phyloP scores from a whole-genome alignment of 2,113 vertebrate genomes.

The Stegostoma tigrinum region DNA sequence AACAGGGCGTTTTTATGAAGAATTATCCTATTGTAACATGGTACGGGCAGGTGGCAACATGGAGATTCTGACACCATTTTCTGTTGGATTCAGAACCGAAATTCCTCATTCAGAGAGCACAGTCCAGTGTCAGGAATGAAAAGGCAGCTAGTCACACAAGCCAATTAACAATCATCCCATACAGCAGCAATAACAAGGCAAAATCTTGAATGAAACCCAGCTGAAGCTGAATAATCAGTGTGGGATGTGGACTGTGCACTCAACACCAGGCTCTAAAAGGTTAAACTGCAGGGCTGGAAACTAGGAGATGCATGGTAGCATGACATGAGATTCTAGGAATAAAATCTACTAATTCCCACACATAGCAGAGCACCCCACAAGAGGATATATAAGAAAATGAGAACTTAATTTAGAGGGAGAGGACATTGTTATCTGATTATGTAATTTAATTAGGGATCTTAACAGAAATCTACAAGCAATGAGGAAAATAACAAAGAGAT shows the following conservation, averaged over 20 bases:
- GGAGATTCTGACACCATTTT: not conserved
- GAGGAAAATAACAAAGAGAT: not conserved
- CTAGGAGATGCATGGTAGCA: not conserved
- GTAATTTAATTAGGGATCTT: not conserved
- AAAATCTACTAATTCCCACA: not conserved
- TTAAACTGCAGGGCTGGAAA: not conserved
- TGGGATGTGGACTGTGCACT: not conserved
- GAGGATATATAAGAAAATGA: not conserved
- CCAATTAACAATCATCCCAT: no score
- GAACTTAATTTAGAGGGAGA: not conserved
- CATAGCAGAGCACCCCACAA: not conserved
- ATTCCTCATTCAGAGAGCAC: not conserved
- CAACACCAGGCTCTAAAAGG: not conserved
- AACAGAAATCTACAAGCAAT: not conserved
- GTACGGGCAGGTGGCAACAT: no score
- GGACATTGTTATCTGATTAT: not conserved
- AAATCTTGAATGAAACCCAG: not conserved
- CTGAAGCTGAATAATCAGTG: not conserved
- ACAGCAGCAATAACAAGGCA: not conserved
- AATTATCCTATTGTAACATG: not conserved
- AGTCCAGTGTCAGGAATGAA: not conserved
- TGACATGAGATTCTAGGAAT: not conserved
- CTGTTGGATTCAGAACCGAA: not conserved
- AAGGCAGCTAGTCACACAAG: no score
- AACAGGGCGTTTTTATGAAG: no score